Percentiles rank a stretch among this genome's conserved stretches.
Evolutionary conservation across 2,797 vertebrate genomes (phyloP).

Genomic region (Hirundo rustica): DNA sequence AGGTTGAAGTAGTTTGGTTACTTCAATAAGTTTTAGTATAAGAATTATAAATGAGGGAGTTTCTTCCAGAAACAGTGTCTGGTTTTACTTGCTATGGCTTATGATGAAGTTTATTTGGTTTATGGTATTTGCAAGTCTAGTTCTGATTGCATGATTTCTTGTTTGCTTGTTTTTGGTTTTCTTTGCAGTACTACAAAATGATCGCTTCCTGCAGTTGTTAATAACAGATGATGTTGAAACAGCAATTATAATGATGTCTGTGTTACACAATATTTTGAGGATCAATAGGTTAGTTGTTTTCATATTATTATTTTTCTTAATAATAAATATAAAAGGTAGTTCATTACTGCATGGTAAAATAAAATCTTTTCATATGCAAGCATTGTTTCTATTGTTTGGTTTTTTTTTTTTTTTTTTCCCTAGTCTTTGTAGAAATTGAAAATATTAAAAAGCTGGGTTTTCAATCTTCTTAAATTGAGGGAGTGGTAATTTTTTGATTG

Average conservation of each 20-base stretch:
- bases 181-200: conserved; percentile 83
- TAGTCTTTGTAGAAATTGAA: neutral
- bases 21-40: neutral
- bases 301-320: neutral
- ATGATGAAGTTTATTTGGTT: neutral
- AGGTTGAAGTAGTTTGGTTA: neutral
- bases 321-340: neutral
- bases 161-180: neutral
- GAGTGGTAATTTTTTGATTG: neutral
- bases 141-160: neutral
- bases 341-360: neutral
- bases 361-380: neutral
- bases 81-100: neutral
- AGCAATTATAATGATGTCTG: conserved; percentile 77
- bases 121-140: neutral
- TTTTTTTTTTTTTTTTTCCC: fast-evolving
- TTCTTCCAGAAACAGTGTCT: neutral
- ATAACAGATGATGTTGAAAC: conserved; percentile 85
- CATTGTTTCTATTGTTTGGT: neutral
- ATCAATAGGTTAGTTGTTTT: conserved; percentile 80
- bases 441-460: neutral
- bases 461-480: neutral
- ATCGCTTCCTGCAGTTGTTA: conserved; percentile 85
- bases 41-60: neutral
- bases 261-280: conserved; percentile 82